A percentile compares a stretch with the other conserved stretches of the same genome.
Conservation (phyloP, 2,888 invertebrate genomes). For the Caenorhabditis becei region DNA sequence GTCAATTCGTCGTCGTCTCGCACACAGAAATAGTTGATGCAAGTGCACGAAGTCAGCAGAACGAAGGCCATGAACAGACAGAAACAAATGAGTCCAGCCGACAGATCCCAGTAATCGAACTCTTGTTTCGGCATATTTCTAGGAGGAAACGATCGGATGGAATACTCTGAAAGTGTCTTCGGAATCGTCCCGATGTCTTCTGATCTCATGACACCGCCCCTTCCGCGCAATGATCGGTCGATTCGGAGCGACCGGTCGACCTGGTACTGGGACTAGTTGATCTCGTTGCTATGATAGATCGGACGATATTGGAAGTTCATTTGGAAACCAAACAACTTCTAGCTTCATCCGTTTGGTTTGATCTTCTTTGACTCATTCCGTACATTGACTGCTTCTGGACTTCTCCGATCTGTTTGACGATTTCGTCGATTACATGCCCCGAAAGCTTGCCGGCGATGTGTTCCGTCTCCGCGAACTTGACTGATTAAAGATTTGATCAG, state of each 20-base stretch:
- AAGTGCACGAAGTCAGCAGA: conserved; percentile 26
- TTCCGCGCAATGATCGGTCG: conserved; percentile 36
- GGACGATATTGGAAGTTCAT: too few relatives aligned
- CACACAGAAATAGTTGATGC: conserved; percentile 34
- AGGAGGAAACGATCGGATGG: not conserved
- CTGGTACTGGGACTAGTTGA: too few relatives aligned
- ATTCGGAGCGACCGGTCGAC: conserved; percentile 35
- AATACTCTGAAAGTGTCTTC: conserved; percentile 6
- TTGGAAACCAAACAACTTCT: not conserved
- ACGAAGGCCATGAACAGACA: conserved; percentile 25
- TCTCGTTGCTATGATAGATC: conserved; percentile 30
- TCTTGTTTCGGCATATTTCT: conserved; percentile 53
- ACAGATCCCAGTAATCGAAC: conserved; percentile 48
- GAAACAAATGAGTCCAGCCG: conserved; percentile 42
- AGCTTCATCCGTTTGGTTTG: too few relatives aligned
- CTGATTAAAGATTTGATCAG: too few relatives aligned
- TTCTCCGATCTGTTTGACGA: too few relatives aligned
- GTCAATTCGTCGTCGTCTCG: conserved; percentile 50
- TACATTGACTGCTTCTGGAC: too few relatives aligned
- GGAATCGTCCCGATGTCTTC: conserved; percentile 7
- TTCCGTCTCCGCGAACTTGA: too few relatives aligned
- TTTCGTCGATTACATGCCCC: too few relatives aligned
- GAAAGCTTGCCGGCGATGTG: too few relatives aligned
- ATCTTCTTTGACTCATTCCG: too few relatives aligned
- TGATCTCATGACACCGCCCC: not conserved